These are phyloP conservation scores for Callinectes sapidus DNA, from an alignment of 2,888 invertebrate species.

Conservation along the genomic window DNA sequence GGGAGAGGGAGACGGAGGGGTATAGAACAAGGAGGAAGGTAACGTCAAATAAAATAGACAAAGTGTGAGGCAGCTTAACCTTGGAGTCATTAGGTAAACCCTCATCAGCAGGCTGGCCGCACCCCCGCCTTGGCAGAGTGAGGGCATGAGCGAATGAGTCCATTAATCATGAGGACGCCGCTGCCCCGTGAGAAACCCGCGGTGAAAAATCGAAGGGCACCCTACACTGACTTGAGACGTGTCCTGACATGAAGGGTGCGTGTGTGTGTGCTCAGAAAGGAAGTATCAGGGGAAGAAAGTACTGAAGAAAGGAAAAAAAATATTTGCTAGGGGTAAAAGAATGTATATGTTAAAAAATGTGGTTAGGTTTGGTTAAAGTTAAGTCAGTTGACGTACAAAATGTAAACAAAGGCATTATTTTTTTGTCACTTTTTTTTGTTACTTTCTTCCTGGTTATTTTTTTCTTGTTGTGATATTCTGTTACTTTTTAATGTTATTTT, in stretches of 20 bases:
- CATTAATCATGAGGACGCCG: slow-evolving; percentile 37
- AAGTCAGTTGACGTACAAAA: no score
- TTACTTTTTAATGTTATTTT: no score
- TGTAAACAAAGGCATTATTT: no score
- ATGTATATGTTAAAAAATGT: no score
- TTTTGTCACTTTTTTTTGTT: no score
- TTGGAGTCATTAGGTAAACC: slow-evolving; percentile 16
- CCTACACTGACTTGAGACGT: slow-evolving; percentile 13
- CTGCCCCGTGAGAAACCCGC: slow-evolving; percentile 15
- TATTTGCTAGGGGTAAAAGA: no score
- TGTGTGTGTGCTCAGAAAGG: not conserved
- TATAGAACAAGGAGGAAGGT: not conserved
- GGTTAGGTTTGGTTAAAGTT: no score
- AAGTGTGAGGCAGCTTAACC: slow-evolving; percentile 23
- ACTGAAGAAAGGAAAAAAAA: no score
- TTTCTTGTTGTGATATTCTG: no score
- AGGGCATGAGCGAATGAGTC: slow-evolving; percentile 30
- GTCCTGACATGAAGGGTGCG: not conserved
- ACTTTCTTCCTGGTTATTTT: no score
- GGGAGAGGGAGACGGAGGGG: not conserved
- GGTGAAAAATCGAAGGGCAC: not conserved
- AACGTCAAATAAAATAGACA: slow-evolving; percentile 32
- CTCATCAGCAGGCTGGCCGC: slow-evolving; percentile 26
- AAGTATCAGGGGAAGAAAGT: no score
- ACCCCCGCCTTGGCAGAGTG: slow-evolving; percentile 4